Percentiles rank a stretch among this genome's conserved stretches.
phyloP scores from a whole-genome alignment of 1,140 invertebrate species.

The Drosophila carrolli region DNA sequence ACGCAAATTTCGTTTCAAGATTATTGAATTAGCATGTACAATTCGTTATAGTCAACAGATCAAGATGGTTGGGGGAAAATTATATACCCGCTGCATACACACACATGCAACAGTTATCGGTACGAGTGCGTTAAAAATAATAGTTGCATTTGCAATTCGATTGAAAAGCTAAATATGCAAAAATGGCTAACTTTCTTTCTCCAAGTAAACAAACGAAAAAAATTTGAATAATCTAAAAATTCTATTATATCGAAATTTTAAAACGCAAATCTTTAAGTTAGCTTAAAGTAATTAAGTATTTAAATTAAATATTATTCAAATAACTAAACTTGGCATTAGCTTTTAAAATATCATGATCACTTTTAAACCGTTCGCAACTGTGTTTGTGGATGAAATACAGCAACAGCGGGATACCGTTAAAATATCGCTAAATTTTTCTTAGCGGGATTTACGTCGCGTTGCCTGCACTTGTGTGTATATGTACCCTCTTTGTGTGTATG shows the following conservation, averaged over 20 bases:
- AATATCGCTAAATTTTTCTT: constrained; percentile 8
- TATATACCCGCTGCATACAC: constrained; percentile 39
- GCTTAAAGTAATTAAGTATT: no score
- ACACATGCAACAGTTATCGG: constrained; percentile 29
- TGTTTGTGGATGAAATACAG: constrained; percentile 9
- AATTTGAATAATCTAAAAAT: no score
- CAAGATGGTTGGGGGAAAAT: constrained; percentile 33
- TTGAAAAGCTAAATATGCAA: not conserved
- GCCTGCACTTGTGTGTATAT: constrained; percentile 28
- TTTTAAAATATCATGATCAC: not conserved
- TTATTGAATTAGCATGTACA: constrained; percentile 42
- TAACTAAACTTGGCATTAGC: not conserved
- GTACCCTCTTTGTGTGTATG: constrained; percentile 62
- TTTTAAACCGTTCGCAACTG: not conserved
- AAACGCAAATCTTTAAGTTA: no score
- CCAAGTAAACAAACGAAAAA: no score
- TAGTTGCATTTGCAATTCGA: not conserved
- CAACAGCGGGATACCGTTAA: constrained; percentile 1
- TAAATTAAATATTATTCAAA: no score
- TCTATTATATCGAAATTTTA: no score
- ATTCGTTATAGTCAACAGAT: constrained; percentile 31
- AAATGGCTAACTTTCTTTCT: no score
- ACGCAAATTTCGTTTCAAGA: constrained; percentile 23
- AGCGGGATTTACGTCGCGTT: constrained; percentile 14
- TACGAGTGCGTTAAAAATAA: constrained; percentile 10